These are phyloP conservation scores for Pachypeltis micranthus DNA, from an alignment of 1,140 invertebrate species.

Conservation along the genomic window DNA sequence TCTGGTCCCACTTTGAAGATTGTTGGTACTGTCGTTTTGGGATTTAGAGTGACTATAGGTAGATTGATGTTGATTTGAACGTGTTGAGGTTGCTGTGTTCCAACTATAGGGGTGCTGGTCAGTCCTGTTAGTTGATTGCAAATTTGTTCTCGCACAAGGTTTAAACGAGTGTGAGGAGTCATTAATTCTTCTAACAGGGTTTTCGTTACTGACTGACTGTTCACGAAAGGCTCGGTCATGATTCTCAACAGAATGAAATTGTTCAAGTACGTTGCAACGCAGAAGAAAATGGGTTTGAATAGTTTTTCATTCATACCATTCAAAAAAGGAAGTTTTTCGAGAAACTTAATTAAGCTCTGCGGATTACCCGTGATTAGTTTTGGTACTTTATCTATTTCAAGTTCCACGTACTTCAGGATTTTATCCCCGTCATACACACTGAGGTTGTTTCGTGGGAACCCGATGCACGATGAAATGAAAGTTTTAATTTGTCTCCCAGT, in stretches of 20 bases:
- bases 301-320: background rate
- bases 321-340: background rate
- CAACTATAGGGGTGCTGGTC: no score
- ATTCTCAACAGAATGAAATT: background rate
- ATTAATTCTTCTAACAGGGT: background rate
- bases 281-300: background rate
- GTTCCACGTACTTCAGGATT: background rate
- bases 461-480: background rate
- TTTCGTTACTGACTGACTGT: background rate
- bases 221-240: background rate
- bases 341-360: background rate
- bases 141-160: no score
- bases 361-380: background rate
- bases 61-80: no score
- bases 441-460: background rate
- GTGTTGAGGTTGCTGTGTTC: no score
- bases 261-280: background rate
- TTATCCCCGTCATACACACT: background rate
- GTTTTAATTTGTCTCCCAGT: background rate
- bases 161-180: background rate
- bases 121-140: no score
- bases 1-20: no score
- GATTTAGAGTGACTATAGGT: no score
- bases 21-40: no score
- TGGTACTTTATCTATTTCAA: background rate